These are phyloP conservation scores for Ligdia adustata DNA, from an alignment of 2,888 invertebrate species.

Conservation along the genomic window DNA sequence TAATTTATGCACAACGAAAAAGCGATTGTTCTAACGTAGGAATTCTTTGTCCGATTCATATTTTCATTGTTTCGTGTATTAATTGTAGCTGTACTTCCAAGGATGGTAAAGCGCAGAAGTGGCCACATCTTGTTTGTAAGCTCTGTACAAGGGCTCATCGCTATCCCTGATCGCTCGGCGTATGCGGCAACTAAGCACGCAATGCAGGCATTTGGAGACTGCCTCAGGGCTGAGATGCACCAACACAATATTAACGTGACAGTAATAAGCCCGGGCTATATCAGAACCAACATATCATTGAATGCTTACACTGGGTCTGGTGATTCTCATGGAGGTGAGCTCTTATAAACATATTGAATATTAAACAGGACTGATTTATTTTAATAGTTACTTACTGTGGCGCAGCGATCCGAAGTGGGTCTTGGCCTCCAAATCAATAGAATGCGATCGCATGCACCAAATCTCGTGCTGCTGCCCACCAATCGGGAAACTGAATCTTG, in stretches of 20 bases:
- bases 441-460: no score
- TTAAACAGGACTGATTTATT: no score
- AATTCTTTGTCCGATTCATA: no score
- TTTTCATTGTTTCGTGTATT: slow-evolving; percentile 3
- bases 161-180: slow-evolving; percentile 94
- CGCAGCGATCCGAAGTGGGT: no score
- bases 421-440: no score
- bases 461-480: no score
- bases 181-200: slow-evolving; percentile 98
- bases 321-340: slow-evolving; percentile 88
- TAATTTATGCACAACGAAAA: no score
- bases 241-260: slow-evolving; percentile 91
- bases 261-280: slow-evolving; percentile 95
- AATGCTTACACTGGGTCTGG: slow-evolving; percentile 95
- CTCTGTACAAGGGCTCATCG: slow-evolving; percentile 96
- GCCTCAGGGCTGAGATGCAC: slow-evolving; percentile 93
- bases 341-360: no score
- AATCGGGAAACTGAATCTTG: no score
- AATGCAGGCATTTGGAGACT: slow-evolving; percentile 96
- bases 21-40: no score
- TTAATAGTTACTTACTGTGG: no score
- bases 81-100: slow-evolving; percentile 90
- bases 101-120: slow-evolving; percentile 89
- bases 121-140: slow-evolving; percentile 95
- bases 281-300: slow-evolving; percentile 94